phyloP scores from a whole-genome alignment of 2,888 invertebrate species.

The Gari tellinella region DNA sequence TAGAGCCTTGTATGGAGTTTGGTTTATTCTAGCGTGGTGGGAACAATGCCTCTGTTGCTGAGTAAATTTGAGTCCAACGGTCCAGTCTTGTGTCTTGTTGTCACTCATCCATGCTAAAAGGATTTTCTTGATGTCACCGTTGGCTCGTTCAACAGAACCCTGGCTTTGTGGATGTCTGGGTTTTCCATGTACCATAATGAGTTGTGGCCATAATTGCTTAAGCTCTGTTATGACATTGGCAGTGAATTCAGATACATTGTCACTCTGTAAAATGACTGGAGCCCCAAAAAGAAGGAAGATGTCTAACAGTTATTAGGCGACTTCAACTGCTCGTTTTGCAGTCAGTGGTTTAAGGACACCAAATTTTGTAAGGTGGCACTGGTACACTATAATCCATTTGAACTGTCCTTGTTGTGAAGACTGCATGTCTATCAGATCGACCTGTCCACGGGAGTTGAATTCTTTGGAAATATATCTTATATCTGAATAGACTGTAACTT shows the following conservation, averaged over 20 bases:
- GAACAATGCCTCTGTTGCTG: conserved; percentile 47
- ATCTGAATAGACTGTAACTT: no score
- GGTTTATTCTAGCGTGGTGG: conserved; percentile 31
- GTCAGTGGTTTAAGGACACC: conserved; percentile 17
- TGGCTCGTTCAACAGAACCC: no score
- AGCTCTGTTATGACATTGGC: conserved; percentile 35
- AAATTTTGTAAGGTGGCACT: conserved; percentile 24
- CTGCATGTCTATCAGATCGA: conserved; percentile 30
- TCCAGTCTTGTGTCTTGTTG: conserved; percentile 43
- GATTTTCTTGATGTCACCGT: conserved; percentile 57
- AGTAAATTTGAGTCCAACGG: conserved; percentile 37
- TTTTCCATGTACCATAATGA: conserved; percentile 48
- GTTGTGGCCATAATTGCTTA: conserved; percentile 45
- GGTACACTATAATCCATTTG: conserved; percentile 27
- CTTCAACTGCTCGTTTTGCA: conserved; percentile 37
- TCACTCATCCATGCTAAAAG: conserved; percentile 54
- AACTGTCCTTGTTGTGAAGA: conserved; percentile 8
- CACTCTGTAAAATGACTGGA: conserved; percentile 39
- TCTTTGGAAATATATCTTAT: no score
- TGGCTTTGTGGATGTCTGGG: conserved; percentile 48
- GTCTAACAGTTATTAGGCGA: conserved; percentile 38
- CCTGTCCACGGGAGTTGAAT: conserved; percentile 24
- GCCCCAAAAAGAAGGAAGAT: conserved; percentile 41
- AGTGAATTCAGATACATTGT: conserved; percentile 51
- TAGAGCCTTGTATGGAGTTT: conserved; percentile 33